Conservation (phyloP, 2,797 vertebrate species). For the Enteromius anoplus region DNA sequence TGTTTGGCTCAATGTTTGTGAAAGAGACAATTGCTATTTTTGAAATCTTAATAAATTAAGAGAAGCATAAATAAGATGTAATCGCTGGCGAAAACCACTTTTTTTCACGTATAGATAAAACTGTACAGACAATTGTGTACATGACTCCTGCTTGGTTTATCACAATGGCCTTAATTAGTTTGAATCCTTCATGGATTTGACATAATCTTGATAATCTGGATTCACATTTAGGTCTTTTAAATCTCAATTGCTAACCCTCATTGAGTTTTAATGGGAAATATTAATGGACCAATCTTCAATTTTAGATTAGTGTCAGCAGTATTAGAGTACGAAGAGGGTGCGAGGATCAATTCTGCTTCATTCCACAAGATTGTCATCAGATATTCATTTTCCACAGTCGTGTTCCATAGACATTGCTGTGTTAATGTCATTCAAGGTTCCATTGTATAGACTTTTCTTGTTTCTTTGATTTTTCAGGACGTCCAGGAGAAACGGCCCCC, state of each 20-base stretch:
- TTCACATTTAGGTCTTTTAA: conserved; percentile 11
- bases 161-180: conserved; percentile 35
- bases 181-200: conserved; percentile 38
- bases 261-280: not conserved
- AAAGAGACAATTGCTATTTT: conserved; percentile 35
- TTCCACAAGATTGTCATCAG: not conserved
- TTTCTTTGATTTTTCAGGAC: not conserved
- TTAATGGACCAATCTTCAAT: not conserved
- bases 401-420: not conserved
- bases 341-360: not conserved
- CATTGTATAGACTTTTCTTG: not conserved
- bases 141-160: conserved; percentile 8
- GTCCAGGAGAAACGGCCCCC: not conserved
- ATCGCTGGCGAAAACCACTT: not conserved
- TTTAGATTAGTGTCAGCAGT: not conserved
- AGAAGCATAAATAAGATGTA: conserved; percentile 3
- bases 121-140: not conserved
- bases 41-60: conserved; percentile 37
- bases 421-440: not conserved
- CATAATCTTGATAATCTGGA: conserved; percentile 38
- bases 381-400: not conserved
- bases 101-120: not conserved
- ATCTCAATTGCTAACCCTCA: not conserved
- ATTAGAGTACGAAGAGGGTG: not conserved
- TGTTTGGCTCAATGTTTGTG: conserved; percentile 32